These are phyloP conservation scores for Dendrolimus kikuchii DNA, from an alignment of 1,140 invertebrate species.

Conservation along the genomic window DNA sequence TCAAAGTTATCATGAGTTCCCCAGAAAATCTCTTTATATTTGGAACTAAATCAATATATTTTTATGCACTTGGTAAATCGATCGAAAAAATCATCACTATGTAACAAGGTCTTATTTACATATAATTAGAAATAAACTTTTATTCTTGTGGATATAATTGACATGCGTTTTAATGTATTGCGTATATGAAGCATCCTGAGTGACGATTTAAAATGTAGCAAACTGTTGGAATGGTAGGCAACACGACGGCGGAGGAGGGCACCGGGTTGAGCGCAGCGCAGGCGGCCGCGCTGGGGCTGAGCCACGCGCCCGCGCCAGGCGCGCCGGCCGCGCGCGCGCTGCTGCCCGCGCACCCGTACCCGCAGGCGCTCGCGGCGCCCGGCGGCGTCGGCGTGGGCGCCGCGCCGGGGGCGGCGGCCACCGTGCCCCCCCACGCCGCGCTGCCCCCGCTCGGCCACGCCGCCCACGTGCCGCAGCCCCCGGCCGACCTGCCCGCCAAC, in stretches of 20 bases:
- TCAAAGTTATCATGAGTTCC: too few relatives aligned
- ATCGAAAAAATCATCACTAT: too few relatives aligned
- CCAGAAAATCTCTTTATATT: too few relatives aligned
- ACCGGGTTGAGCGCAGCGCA: conserved; percentile 51
- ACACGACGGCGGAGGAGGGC: conserved; percentile 51
- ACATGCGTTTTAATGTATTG: too few relatives aligned
- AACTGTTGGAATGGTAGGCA: conserved; percentile 18
- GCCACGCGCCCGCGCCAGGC: conserved; percentile 55
- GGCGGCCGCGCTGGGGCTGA: conserved; percentile 53
- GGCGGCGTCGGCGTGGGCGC: too few relatives aligned
- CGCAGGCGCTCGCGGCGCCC: conserved; percentile 6
- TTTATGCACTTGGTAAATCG: too few relatives aligned
- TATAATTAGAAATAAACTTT: too few relatives aligned
- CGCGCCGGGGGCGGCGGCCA: conserved; percentile 31
- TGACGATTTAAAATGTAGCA: too few relatives aligned
- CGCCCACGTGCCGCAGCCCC: conserved; percentile 39
- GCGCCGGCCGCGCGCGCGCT: conserved; percentile 36
- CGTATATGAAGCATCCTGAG: too few relatives aligned
- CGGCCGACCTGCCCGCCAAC: conserved; percentile 37
- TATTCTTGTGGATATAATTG: too few relatives aligned
- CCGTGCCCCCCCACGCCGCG: conserved; percentile 26
- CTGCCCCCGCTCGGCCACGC: conserved; percentile 17
- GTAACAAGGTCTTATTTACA: too few relatives aligned
- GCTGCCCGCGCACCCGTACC: conserved; percentile 30
- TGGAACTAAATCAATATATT: too few relatives aligned